Evolutionary conservation across 2,797 vertebrate species (phyloP).

Genomic region (Allobates femoralis): DNA sequence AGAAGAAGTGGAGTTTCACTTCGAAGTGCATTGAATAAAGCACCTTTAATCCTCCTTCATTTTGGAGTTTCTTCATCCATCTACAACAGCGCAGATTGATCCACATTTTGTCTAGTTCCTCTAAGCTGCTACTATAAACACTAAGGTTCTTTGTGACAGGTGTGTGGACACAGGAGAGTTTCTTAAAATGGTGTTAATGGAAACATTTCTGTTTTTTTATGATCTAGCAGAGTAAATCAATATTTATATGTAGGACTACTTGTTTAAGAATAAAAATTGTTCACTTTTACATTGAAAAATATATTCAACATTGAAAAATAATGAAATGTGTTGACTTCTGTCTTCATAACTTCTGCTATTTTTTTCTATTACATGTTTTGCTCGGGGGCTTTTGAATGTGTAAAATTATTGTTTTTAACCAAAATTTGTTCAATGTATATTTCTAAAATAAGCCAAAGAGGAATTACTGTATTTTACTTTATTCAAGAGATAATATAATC

Average conservation of each 20-base stretch:
- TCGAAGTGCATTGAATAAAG: too few relatives aligned
- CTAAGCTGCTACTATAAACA: too few relatives aligned
- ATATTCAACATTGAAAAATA: background rate
- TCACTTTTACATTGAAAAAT: background rate
- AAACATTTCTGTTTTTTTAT: background rate
- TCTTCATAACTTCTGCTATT: background rate
- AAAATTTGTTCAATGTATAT: background rate
- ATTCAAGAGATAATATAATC: background rate
- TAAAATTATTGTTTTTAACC: background rate
- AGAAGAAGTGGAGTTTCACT: too few relatives aligned
- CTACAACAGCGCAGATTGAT: too few relatives aligned
- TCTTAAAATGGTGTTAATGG: background rate
- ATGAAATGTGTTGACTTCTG: background rate
- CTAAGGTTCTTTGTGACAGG: too few relatives aligned
- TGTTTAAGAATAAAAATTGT: background rate
- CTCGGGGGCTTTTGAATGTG: background rate
- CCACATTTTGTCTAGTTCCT: too few relatives aligned
- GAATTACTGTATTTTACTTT: background rate
- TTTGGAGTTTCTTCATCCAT: too few relatives aligned
- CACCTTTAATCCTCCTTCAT: too few relatives aligned
- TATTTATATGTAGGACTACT: background rate
- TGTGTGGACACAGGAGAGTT: background rate
- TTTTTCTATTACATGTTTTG: background rate
- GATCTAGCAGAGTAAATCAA: background rate
- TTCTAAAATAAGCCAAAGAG: constrained; percentile 16